These are phyloP conservation scores for Crocodylus rhombifer DNA, from an alignment of 2,797 vertebrate genomes.

Conservation along the genomic window DNA sequence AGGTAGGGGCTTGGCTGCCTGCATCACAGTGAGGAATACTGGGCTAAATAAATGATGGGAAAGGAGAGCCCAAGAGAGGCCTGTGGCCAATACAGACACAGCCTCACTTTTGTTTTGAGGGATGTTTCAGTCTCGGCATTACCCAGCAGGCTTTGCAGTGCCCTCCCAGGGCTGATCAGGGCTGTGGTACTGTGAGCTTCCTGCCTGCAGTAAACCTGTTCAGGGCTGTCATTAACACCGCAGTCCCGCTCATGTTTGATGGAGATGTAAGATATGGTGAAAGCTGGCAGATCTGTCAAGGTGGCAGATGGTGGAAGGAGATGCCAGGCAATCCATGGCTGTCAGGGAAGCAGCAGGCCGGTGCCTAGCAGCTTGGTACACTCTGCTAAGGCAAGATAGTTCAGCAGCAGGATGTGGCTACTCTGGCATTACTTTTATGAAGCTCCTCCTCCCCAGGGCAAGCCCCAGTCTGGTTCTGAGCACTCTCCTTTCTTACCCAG, in stretches of 20 bases:
- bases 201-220: fast-evolving
- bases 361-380: background rate
- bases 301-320: background rate
- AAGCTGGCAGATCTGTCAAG: background rate
- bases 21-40: too few species aligned
- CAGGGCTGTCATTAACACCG: background rate
- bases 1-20: conserved; percentile 81
- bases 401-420: background rate
- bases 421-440: background rate
- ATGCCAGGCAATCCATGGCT: too few species aligned
- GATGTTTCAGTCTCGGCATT: background rate
- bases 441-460: background rate
- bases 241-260: background rate
- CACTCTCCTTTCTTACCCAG: conserved; percentile 75
- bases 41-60: too few species aligned
- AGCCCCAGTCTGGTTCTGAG: background rate
- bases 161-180: background rate
- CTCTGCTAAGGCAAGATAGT: background rate
- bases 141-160: background rate
- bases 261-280: background rate
- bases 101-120: background rate
- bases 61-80: background rate
- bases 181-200: too few species aligned
- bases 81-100: background rate
- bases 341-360: background rate